Evolutionary conservation across 2,888 invertebrate species (phyloP), one percentile per base, ranked within the genome.

Genomic region (Agrotis puta): DNA sequence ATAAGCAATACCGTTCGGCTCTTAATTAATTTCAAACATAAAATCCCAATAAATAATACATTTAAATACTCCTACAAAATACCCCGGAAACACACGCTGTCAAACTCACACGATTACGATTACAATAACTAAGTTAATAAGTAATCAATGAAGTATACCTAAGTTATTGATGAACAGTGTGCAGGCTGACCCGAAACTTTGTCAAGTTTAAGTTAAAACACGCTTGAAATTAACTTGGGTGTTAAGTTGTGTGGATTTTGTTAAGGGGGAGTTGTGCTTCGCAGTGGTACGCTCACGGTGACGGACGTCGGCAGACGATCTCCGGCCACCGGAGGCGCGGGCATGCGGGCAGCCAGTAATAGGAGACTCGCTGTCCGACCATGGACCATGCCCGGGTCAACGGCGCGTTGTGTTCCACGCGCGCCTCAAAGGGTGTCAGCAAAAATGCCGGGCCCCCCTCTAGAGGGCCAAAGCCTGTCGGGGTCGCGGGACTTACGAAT

Each of bases 151-250:
- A 77, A 79, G n/a, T 58, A 39, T n/a, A 56, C 56, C n/a, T 33
- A 70, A 50, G 43, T 54, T 63, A 79, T 53, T 66, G 58, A 81
- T 74, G 48, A 63, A 69, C 64, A 43, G 43, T 47, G 56, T 16
- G 27, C 63, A 51, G 18, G 70, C 75, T 87, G 90, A 89, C 90
- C 91, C 87, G 74, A 90, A 91, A 91, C 87, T 91, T 79, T 90
- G 56, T 59, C 14, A 69, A 85, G 81, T 90, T 90, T 83, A 91
- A 89, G 88, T 91, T 88, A 54, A 81, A 81, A 85, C 82, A 80
- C 77, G 82, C 62, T 74, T 57, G n/a, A 62, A 64, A 77, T 82
- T 74, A 83, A 76, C 64, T 81, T 73, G 54, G 57, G 74, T 81
- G 86, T 81, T 82, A 84, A 81, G 62, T 78, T 58, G 76, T 80